A percentile compares a stretch with the other conserved stretches of the same genome.
Evolutionary conservation across 2,888 invertebrate genomes (phyloP).

Genomic region (Mactromeris polynyma): DNA sequence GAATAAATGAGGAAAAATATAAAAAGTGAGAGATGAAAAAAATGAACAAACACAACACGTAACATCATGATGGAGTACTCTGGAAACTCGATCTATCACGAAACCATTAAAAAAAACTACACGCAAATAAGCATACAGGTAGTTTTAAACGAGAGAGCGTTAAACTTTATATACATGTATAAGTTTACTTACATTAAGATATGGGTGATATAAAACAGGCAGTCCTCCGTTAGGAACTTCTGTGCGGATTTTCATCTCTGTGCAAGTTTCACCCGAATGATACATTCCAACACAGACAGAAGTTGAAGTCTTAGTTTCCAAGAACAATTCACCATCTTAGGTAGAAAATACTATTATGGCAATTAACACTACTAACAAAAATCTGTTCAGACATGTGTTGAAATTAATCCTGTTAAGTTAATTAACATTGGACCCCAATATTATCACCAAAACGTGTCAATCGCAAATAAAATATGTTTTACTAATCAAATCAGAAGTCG

Average conservation of each 20-base stretch:
- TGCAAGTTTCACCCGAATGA: slow-evolving; percentile 58
- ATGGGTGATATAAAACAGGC: slow-evolving; percentile 59
- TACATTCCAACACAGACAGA: slow-evolving; percentile 61
- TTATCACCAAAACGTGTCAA: slow-evolving; percentile 51
- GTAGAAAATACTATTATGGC: slow-evolving; percentile 23
- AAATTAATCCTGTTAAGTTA: slow-evolving; percentile 38
- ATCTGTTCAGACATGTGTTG: slow-evolving; percentile 23
- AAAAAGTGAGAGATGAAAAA: not conserved
- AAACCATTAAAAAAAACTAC: not conserved
- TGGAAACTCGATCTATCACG: slow-evolving; percentile 7
- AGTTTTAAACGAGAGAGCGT: not conserved
- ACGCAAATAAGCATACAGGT: slow-evolving; percentile 27
- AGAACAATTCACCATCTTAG: slow-evolving; percentile 50
- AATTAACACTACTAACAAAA: slow-evolving; percentile 25
- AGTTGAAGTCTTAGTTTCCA: slow-evolving; percentile 28
- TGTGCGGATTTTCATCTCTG: slow-evolving; percentile 66
- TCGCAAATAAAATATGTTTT: slow-evolving; percentile 42
- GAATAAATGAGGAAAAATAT: not conserved
- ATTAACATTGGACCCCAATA: slow-evolving; percentile 31
- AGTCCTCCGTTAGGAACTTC: slow-evolving; percentile 54
- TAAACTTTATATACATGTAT: slow-evolving; percentile 1
- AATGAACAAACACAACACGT: not conserved
- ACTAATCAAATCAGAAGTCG: slow-evolving; percentile 46
- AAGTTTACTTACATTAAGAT: slow-evolving; percentile 44
- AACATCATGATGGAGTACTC: not conserved